Base-by-base conservation (phyloP, 2,797 vertebrate genomes). In the Silurus lanzhouensis region DNA sequence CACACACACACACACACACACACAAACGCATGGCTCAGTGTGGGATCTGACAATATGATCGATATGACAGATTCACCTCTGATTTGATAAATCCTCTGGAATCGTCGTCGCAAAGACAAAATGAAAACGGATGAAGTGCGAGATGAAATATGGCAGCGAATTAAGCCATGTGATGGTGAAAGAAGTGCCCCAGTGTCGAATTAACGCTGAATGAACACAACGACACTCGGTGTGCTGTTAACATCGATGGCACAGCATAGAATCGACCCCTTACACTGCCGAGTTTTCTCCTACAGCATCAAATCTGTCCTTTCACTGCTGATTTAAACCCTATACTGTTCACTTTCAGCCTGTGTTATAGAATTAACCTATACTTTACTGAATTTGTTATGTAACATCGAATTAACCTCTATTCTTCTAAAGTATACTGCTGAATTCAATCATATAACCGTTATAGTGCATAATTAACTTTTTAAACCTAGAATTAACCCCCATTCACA, bases 11-110 rank as follows among this genome's bases (percentile, higher is more conserved):
- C 87, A 48, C 85, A 60, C 66, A 61, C 85, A 78, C 67, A 74
- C 86, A 44, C 85, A 55, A 52, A 81, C 64, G 75, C 71, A 84
- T 48, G 68, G 83, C 81, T 6, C 57, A 63, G 38, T 64, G 82
- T 83, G 82, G 12, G 44, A 89, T 78, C 85, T 87, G 85, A 88
- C 84, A 83, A 85, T 81, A 27, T 87, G 85, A 89, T 90, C 87
- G 82, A 86, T 87, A 88, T 71, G 80, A 83, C 80, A 86, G 88
- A 89, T 88, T 86, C 84, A 88, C 84, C 86, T 79, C 85, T 89
- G 87, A 89, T 87, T 88, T 87, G 84, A 89, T 85, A 84, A 88
- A 89, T 89, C 87, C 85, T 81, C 71, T 77, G 48, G 38, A 89
- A 87, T 88, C 81, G 44, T 85, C 85, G 68, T 82, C 68, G 82